Evolutionary conservation across 2,888 invertebrate species (phyloP).

Genomic region (Sinopyrophorus schimmeli): DNA sequence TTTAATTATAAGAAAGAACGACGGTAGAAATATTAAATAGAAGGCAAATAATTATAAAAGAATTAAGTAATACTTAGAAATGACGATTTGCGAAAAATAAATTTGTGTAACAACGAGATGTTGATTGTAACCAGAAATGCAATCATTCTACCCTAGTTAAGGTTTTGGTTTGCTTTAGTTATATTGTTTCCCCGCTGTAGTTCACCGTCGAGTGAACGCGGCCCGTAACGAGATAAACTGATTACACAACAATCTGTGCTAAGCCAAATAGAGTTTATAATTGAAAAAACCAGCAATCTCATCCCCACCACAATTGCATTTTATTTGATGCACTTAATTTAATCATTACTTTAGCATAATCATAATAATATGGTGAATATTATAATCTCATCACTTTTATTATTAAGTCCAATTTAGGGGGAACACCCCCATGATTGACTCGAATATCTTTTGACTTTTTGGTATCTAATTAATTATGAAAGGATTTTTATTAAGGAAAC

Average conservation of each 20-base stretch:
- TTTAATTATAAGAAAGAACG: too few relatives aligned
- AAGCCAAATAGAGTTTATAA: conserved; percentile 60
- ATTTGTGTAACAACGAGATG: conserved; percentile 40
- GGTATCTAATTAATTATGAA: too few relatives aligned
- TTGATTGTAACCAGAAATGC: conserved; percentile 50
- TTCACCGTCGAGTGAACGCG: conserved; percentile 57
- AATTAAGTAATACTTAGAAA: conserved; percentile 50
- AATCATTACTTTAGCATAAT: too few relatives aligned
- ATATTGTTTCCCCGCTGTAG: conserved; percentile 56
- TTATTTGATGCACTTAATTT: conserved; percentile 31
- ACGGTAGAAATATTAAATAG: too few relatives aligned
- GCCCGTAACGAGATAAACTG: conserved; percentile 57
- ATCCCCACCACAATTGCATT: conserved; percentile 39
- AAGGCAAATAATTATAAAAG: too few relatives aligned
- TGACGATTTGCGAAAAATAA: conserved; percentile 41
- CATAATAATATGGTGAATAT: too few relatives aligned
- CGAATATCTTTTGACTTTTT: too few relatives aligned
- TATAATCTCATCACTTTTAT: too few relatives aligned
- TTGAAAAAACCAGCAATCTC: conserved; percentile 56
- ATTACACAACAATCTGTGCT: conserved; percentile 59
- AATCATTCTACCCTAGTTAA: conserved; percentile 59
- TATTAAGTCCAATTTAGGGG: too few relatives aligned
- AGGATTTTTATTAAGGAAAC: too few relatives aligned
- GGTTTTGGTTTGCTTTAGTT: conserved; percentile 58
- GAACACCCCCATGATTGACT: too few relatives aligned